phyloP scores from a whole-genome alignment of 2,113 vertebrate species.

The Suricata suricatta region DNA sequence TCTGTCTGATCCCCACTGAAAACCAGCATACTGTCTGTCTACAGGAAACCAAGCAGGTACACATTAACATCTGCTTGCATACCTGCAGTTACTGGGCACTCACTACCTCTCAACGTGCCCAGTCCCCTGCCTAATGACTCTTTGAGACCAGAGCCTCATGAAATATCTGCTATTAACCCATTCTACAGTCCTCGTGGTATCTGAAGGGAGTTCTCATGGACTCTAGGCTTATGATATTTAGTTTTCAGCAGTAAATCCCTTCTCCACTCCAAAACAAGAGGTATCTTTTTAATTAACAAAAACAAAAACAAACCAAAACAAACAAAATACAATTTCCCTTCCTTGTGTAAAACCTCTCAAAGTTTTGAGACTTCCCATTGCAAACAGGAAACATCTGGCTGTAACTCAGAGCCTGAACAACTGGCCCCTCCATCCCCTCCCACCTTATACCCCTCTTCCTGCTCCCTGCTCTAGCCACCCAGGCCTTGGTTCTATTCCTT shows the following conservation, averaged over 20 bases:
- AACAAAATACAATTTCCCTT: background rate
- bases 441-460: background rate
- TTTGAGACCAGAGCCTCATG: background rate
- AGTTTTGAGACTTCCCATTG: background rate
- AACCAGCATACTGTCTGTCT: background rate
- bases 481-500: background rate
- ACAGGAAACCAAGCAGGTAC: background rate
- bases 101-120: background rate
- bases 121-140: background rate
- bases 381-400: background rate
- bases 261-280: background rate
- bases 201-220: background rate
- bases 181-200: background rate
- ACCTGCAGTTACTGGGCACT: background rate
- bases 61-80: background rate
- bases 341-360: background rate
- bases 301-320: background rate
- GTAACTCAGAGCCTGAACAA: background rate
- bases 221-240: background rate
- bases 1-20: background rate
- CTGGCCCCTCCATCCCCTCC: background rate
- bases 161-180: background rate
- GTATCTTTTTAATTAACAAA: background rate
- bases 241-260: background rate
- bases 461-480: background rate